A percentile compares a stretch with the other conserved stretches of the same genome.
phyloP scores from a whole-genome alignment of 2,797 vertebrate species.

The Acridotheres tristis region DNA sequence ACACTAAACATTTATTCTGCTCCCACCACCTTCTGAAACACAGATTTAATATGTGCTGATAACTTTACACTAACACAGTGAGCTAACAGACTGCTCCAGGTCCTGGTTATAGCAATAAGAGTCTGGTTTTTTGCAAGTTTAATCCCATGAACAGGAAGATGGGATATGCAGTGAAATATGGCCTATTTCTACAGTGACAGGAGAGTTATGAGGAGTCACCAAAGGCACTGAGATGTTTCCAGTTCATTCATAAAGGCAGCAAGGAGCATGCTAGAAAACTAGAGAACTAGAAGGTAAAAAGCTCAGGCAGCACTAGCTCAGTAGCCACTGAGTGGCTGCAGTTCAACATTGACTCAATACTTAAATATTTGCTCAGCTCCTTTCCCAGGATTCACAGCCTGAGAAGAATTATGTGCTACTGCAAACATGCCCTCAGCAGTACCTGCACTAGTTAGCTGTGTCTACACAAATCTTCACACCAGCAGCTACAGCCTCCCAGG shows the following conservation, averaged over 20 bases:
- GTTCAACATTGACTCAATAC: conserved; percentile 40
- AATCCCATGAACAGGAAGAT: background rate
- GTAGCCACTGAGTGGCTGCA: background rate
- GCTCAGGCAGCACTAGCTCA: background rate
- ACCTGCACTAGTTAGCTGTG: conserved; percentile 22
- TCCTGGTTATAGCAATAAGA: background rate
- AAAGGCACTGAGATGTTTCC: background rate
- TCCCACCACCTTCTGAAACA: background rate
- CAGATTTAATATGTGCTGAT: background rate
- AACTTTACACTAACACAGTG: background rate
- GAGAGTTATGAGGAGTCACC: background rate
- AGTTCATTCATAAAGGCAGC: background rate
- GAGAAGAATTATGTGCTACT: conserved; percentile 37
- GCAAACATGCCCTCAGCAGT: conserved; percentile 53
- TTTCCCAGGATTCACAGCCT: conserved; percentile 58
- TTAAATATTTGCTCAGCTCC: conserved; percentile 60
- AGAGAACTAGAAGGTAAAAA: background rate
- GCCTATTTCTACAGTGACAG: background rate
- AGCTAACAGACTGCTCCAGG: background rate
- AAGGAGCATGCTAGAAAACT: background rate
- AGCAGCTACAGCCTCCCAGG: background rate
- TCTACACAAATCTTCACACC: conserved; percentile 21
- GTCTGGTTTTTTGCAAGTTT: background rate
- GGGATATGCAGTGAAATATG: too few relatives aligned
- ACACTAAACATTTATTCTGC: background rate